Percentiles rank a stretch among this genome's conserved stretches.
phyloP scores from a whole-genome alignment of 2,797 vertebrate species.

The Pangasius djambal region DNA sequence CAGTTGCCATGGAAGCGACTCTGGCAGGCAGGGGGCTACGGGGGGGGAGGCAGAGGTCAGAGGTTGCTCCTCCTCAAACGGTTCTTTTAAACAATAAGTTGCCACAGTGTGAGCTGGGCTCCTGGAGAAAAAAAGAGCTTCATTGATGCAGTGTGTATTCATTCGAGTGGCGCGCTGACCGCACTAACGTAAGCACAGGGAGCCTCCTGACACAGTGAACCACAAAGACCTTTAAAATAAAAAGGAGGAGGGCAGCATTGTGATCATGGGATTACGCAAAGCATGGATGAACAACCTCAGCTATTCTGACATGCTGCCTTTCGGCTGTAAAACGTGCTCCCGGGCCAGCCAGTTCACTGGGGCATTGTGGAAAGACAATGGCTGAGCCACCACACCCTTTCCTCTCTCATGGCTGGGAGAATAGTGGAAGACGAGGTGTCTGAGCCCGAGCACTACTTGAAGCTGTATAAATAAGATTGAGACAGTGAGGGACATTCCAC shows the following conservation, averaged over 20 bases:
- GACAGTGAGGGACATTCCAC: constrained; percentile 31
- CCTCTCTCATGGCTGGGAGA: constrained; percentile 58
- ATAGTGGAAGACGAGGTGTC: constrained; percentile 42
- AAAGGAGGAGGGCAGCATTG: constrained; percentile 25
- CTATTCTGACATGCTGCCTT: constrained; percentile 14
- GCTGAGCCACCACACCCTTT: constrained; percentile 48
- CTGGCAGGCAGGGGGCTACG: constrained; percentile 33
- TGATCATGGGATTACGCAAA: constrained; percentile 32
- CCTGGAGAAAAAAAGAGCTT: constrained; percentile 42
- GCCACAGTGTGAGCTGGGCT: constrained; percentile 36
- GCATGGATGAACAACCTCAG: constrained; percentile 13
- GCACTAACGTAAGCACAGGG: constrained; percentile 31
- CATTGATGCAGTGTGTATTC: constrained; percentile 49
- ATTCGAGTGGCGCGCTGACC: constrained; percentile 11
- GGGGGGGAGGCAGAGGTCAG: constrained; percentile 49
- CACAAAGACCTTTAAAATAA: constrained; percentile 19
- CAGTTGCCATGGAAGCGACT: constrained; percentile 55
- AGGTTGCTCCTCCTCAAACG: constrained; percentile 27
- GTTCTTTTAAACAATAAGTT: constrained; percentile 55
- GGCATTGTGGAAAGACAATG: constrained; percentile 49
- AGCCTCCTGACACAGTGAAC: constrained; percentile 48
- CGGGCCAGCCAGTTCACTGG: constrained; percentile 17
- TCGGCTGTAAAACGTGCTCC: constrained; percentile 6
- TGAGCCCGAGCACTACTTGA: constrained; percentile 20
- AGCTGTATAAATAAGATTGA: constrained; percentile 65